Evolutionary conservation across 2,113 vertebrate species (phyloP).

Genomic region (Gopherus evgoodei): DNA sequence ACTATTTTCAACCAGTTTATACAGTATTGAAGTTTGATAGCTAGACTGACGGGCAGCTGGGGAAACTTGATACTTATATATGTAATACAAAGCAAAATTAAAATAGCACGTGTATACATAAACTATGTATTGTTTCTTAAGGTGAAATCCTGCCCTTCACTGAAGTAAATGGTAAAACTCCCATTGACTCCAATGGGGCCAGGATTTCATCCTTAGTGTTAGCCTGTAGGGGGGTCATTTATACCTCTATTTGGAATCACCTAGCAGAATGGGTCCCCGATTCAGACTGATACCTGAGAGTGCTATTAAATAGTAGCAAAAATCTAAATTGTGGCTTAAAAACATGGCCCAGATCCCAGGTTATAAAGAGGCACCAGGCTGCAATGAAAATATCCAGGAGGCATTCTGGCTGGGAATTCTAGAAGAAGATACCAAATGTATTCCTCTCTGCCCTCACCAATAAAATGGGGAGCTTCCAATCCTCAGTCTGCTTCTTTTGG

Average conservation of each 20-base stretch:
- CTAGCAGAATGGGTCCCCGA: not conserved
- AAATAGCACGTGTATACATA: not conserved
- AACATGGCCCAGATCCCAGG: not conserved
- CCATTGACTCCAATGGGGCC: not conserved
- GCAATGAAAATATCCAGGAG: not conserved
- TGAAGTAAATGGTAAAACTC: not conserved
- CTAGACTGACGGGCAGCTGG: not conserved
- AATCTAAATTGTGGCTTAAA: not conserved
- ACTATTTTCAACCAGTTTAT: not conserved
- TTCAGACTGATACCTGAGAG: not conserved
- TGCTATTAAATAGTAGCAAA: not conserved
- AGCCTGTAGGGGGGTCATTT: not conserved
- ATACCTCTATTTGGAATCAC: not conserved
- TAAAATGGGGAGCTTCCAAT: not conserved
- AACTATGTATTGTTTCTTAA: not conserved
- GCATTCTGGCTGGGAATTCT: not conserved
- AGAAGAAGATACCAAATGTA: rapidly evolving
- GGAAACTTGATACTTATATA: not conserved
- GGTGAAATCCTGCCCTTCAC: not conserved
- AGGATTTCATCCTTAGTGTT: not conserved
- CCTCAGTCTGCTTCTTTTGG: not conserved
- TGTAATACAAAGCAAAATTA: not conserved
- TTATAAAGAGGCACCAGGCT: rapidly evolving
- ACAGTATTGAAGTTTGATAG: not conserved
- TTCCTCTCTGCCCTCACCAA: not conserved